Conservation (phyloP, 2,888 invertebrate genomes). For the Frankliniella fusca region DNA sequence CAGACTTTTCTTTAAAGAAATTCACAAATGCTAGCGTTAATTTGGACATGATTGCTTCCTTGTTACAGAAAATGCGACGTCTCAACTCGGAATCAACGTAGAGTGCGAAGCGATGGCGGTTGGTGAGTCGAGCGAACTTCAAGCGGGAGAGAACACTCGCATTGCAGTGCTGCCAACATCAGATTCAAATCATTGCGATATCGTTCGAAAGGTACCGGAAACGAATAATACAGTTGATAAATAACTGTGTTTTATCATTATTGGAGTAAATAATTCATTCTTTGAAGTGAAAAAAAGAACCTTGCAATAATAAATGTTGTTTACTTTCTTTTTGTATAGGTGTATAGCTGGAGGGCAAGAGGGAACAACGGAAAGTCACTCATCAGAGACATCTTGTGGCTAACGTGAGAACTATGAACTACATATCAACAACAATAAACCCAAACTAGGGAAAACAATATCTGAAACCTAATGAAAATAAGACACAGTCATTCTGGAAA, state of each 20-base stretch:
- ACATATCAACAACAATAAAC: background rate
- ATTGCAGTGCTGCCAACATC: background rate
- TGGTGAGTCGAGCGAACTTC: background rate
- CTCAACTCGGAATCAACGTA: no score
- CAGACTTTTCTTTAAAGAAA: conserved; percentile 6
- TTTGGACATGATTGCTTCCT: background rate
- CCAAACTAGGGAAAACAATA: background rate
- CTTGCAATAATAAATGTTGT: background rate
- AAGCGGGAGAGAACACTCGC: background rate
- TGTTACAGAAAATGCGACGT: no score
- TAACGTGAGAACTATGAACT: background rate
- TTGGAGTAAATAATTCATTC: background rate
- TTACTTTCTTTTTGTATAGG: background rate
- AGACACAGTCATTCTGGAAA: background rate
- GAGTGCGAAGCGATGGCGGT: background rate
- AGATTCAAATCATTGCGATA: background rate
- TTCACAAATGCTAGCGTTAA: background rate
- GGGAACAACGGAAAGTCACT: conserved; percentile 5
- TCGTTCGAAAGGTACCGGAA: background rate
- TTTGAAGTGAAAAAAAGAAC: background rate
- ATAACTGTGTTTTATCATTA: background rate
- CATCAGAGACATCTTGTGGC: background rate
- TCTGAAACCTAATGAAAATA: no score
- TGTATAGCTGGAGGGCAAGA: background rate
- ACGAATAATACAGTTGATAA: background rate